Conservation (phyloP, 2,888 invertebrate species). For the Tethea ocularis region DNA sequence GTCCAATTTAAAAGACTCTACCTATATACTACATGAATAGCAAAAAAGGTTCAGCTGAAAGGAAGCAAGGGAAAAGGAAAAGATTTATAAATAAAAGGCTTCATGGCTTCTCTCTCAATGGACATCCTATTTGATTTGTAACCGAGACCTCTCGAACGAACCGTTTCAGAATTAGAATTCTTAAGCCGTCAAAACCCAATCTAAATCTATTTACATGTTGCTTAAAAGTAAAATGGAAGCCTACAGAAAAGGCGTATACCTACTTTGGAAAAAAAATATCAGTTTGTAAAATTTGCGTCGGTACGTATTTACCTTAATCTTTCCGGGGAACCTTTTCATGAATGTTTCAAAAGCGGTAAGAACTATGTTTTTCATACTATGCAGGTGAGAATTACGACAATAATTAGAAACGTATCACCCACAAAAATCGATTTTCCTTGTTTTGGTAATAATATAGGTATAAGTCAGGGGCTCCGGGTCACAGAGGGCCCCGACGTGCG, state of each 20-base stretch:
- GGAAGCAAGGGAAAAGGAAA: neutral
- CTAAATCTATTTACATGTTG: slow-evolving; percentile 6
- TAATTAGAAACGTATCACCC: too few relatives aligned
- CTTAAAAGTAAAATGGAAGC: neutral
- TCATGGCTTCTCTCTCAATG: slow-evolving; percentile 3
- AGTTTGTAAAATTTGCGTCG: too few relatives aligned
- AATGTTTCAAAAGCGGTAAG: neutral
- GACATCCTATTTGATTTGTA: slow-evolving; percentile 5
- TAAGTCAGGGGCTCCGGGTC: too few relatives aligned
- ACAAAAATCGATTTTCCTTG: too few relatives aligned
- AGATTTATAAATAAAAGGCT: neutral
- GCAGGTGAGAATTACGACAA: too few relatives aligned
- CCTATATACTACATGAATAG: too few relatives aligned
- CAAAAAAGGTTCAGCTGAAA: neutral
- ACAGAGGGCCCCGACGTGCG: too few relatives aligned
- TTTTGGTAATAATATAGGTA: too few relatives aligned
- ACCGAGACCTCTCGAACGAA: slow-evolving; percentile 4
- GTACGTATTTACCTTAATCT: too few relatives aligned
- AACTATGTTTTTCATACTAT: too few relatives aligned
- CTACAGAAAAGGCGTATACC: neutral
- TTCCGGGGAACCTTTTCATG: neutral
- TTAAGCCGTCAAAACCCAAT: slow-evolving; percentile 12
- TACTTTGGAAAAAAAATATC: too few relatives aligned
- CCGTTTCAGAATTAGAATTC: slow-evolving; percentile 11
- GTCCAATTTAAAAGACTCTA: too few relatives aligned